A percentile compares a stretch with the other conserved stretches of the same genome.
Evolutionary conservation across 2,113 vertebrate genomes (phyloP).

Genomic region (Athene noctua): DNA sequence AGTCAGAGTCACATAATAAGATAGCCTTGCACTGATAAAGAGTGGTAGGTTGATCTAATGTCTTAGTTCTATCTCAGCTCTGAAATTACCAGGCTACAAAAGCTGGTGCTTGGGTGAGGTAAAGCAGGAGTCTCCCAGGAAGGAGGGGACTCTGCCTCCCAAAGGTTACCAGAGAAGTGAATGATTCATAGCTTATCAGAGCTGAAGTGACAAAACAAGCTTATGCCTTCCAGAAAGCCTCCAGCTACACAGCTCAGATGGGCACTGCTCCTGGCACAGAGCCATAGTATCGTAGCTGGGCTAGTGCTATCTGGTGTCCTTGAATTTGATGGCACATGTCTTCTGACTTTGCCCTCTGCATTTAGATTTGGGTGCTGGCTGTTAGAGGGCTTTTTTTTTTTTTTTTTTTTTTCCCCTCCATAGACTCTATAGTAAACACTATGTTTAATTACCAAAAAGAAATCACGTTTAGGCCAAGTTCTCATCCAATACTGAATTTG

Average conservation of each 20-base stretch:
- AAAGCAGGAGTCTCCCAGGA: background rate
- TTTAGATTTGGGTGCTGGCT: background rate
- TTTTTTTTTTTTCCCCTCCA: too few species aligned
- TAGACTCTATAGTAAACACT: background rate
- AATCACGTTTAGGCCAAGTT: background rate
- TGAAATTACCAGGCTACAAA: background rate
- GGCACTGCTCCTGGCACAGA: background rate
- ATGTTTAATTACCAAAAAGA: background rate
- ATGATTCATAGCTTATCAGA: background rate
- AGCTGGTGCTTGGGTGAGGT: background rate
- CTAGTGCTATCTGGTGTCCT: background rate
- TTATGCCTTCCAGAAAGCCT: background rate
- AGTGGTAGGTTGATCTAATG: background rate
- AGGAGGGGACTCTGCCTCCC: background rate
- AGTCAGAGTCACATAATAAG: background rate
- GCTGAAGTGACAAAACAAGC: background rate
- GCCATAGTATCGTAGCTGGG: fast-evolving
- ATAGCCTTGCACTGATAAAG: background rate
- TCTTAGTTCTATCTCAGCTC: background rate
- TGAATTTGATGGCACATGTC: background rate
- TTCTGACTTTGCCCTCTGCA: background rate
- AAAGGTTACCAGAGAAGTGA: background rate
- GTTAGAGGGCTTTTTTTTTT: background rate
- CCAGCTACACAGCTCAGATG: background rate
- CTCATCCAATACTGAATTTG: background rate